phyloP scores from a whole-genome alignment of 2,797 vertebrate genomes.

The Peromyscus attwateri region DNA sequence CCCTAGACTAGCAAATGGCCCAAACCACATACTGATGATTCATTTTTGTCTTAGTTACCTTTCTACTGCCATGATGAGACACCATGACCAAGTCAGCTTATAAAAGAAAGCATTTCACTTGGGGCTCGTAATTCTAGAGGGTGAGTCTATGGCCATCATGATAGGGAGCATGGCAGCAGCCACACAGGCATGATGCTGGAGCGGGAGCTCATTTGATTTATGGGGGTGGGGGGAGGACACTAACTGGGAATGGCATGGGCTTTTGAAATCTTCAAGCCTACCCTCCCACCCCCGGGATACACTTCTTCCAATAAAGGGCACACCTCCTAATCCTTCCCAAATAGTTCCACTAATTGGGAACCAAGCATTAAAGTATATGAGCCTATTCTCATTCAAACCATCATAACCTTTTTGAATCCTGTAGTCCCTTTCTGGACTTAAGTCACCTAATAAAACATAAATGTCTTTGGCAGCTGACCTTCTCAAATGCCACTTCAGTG shows the following conservation, averaged over 20 bases:
- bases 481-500: neutral
- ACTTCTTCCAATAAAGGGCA: neutral
- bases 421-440: neutral
- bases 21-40: neutral
- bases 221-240: too few species aligned
- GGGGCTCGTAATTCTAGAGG: neutral
- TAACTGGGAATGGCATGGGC: neutral
- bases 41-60: neutral
- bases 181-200: neutral
- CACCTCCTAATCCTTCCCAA: neutral
- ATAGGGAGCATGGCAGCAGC: neutral
- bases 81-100: neutral
- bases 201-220: neutral
- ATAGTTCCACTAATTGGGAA: neutral
- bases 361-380: neutral
- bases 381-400: neutral
- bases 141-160: neutral
- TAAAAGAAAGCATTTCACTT: neutral
- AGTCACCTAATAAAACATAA: neutral
- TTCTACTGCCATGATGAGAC: neutral
- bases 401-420: neutral
- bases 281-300: neutral
- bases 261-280: neutral
- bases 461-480: neutral
- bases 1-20: neutral